phyloP scores from a whole-genome alignment of 2,797 vertebrate genomes.

The Simalia tracyae region DNA sequence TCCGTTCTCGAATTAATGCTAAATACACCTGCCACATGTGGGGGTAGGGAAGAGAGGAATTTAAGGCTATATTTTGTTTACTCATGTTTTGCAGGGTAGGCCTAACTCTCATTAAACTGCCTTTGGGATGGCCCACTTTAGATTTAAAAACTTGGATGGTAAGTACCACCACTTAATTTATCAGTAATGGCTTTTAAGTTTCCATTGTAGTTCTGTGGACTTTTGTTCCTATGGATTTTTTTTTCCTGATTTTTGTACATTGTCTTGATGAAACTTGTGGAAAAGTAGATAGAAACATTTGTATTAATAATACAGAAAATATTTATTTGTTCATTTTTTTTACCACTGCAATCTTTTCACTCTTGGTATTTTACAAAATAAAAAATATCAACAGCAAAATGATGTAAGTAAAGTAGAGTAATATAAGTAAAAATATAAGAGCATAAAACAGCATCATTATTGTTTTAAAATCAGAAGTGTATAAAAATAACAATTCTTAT shows the following conservation, averaged over 20 bases:
- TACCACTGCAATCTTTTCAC: neutral
- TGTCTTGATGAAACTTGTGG: neutral
- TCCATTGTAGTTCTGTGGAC: neutral
- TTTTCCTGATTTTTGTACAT: neutral
- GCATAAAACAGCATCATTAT: neutral
- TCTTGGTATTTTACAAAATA: neutral
- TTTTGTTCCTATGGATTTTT: neutral
- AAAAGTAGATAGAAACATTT: neutral
- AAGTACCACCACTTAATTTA: neutral
- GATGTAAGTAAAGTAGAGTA: neutral
- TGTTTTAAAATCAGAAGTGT: neutral
- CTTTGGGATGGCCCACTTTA: neutral
- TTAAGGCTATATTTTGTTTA: neutral
- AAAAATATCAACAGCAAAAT: neutral
- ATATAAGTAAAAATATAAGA: neutral
- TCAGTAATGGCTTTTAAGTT: neutral
- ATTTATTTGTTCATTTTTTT: neutral
- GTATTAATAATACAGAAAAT: neutral
- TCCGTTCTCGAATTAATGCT: neutral
- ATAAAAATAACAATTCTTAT: neutral
- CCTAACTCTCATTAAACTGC: neutral
- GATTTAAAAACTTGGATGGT: neutral
- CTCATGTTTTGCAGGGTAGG: neutral
- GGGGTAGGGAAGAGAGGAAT: neutral
- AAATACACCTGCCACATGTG: neutral